Percentiles rank a stretch among this genome's conserved stretches.
Evolutionary conservation across 2,797 vertebrate genomes (phyloP).

Genomic region (Oreonectes daqikongensis): DNA sequence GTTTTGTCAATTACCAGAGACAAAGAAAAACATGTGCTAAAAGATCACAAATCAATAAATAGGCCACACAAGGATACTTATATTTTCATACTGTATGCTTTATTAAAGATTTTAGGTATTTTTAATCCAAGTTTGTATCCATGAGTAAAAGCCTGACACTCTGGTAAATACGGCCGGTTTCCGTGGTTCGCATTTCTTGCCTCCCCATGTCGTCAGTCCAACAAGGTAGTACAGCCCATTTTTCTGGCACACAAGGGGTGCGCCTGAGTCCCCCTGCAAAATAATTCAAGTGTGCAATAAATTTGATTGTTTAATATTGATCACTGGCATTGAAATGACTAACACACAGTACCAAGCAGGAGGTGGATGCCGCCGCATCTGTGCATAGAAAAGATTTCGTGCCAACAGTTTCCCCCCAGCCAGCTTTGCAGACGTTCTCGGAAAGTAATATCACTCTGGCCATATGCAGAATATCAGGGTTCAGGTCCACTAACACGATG

Average conservation of each 20-base stretch:
- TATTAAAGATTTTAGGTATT: slow-evolving; percentile 38
- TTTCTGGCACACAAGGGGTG: slow-evolving; percentile 70
- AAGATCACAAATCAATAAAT: too few species aligned
- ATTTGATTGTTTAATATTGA: not conserved
- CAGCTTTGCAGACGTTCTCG: slow-evolving; percentile 52
- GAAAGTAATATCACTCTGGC: slow-evolving; percentile 60
- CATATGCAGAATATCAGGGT: slow-evolving; percentile 63
- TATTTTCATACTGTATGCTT: slow-evolving; percentile 17
- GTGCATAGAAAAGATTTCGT: slow-evolving; percentile 63
- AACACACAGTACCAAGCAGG: slow-evolving; percentile 69
- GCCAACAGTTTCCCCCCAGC: slow-evolving; percentile 63
- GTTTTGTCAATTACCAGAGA: too few species aligned
- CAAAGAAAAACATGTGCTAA: too few species aligned
- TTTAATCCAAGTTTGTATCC: slow-evolving; percentile 61
- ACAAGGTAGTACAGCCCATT: slow-evolving; percentile 68
- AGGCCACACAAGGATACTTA: not conserved
- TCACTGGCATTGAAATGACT: not conserved
- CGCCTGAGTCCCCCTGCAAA: slow-evolving; percentile 69
- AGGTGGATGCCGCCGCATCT: slow-evolving; percentile 63
- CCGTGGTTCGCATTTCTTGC: slow-evolving; percentile 55
- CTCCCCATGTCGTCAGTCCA: slow-evolving; percentile 70
- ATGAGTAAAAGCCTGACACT: slow-evolving; percentile 55
- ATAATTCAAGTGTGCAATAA: not conserved
- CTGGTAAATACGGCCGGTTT: slow-evolving; percentile 70
- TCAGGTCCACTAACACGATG: slow-evolving; percentile 43